Base-by-base conservation (phyloP, 2,797 vertebrate species). In the Enteromius fasciolatus region DNA sequence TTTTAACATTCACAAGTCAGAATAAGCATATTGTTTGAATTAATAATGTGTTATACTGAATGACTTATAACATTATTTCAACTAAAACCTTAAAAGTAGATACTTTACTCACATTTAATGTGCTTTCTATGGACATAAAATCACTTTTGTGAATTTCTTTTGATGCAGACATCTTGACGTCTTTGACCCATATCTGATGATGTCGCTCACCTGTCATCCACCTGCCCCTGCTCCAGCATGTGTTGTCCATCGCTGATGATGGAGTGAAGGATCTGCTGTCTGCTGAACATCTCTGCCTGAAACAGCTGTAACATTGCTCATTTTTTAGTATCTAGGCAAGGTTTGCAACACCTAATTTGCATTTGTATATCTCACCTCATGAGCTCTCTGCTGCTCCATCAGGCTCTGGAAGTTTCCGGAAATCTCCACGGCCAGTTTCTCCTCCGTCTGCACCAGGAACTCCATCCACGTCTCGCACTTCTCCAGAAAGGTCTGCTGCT, bases 401-500 rank as follows among this genome's bases (percentile, higher is more conserved):
- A 99, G 94, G 84, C 93, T 96, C 88, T 96, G 94, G 83, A 95
- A 96, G 91, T 98, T 98, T 87, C 98, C 98, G 8, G 97, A 97
- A 89, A 99, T 97, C 87, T 98, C 97, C 39, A 95, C 96, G 0
- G 95, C 94, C 85, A 99, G 90, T 78, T 97, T 98, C 83, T 96
- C 94, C 79, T 99, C 98, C 0, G 97, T 98, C 88, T 98, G 96
- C 84, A 96, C 93, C 86, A 99, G 91, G 87, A 99, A 98, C 89
- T 99, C 97, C 98, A 99, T 97, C 98, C 98, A 99, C 0, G 95
- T 96, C 85, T 98, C 97, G 87, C 98, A 99, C 89, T 99, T 99
- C 92, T 99, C 97, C 78, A 97, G 92, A 92, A 99, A 99, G 50
- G 95, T 98, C 92, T 99, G 97, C 84, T 98, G 96, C 87, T 97